These are phyloP conservation scores for Polypterus senegalus DNA, from an alignment of 2,113 vertebrate genomes.

Conservation along the genomic window DNA sequence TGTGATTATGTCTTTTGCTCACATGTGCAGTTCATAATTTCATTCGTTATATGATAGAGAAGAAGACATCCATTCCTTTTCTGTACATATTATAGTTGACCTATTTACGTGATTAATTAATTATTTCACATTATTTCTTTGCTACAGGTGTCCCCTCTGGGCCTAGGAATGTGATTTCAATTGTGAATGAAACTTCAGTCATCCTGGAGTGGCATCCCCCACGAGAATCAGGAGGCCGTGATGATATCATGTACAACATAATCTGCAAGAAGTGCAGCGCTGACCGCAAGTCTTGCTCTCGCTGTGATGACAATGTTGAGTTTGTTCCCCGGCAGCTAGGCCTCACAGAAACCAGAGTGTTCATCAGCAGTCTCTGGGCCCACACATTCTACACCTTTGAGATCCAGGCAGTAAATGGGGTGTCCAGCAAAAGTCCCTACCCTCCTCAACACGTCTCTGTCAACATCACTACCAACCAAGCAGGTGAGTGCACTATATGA, in stretches of 20 bases:
- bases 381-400: slow-evolving; percentile 93
- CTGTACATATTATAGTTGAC: too few relatives aligned
- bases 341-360: slow-evolving; percentile 76
- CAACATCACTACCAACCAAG: slow-evolving; percentile 97
- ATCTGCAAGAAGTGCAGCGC: slow-evolving; percentile 88
- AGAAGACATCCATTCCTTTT: too few relatives aligned
- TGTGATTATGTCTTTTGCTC: too few relatives aligned
- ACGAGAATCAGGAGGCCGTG: slow-evolving; percentile 75
- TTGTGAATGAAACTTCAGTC: slow-evolving; percentile 91
- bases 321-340: slow-evolving; percentile 85
- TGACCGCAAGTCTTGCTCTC: slow-evolving; percentile 76
- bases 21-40: too few relatives aligned
- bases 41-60: too few relatives aligned
- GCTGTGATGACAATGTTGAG: slow-evolving; percentile 92
- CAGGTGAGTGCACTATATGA: slow-evolving; percentile 55
- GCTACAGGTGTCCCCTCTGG: slow-evolving; percentile 79
- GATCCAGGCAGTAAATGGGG: slow-evolving; percentile 89
- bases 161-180: slow-evolving; percentile 89
- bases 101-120: too few relatives aligned
- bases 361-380: slow-evolving; percentile 90
- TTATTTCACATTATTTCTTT: neutral
- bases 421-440: slow-evolving; percentile 89
- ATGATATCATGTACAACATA: slow-evolving; percentile 90
- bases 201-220: slow-evolving; percentile 92
- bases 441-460: slow-evolving; percentile 84